These are phyloP conservation scores for Leucoraja erinaceus DNA, from an alignment of 2,113 vertebrate species.

Conservation along the genomic window DNA sequence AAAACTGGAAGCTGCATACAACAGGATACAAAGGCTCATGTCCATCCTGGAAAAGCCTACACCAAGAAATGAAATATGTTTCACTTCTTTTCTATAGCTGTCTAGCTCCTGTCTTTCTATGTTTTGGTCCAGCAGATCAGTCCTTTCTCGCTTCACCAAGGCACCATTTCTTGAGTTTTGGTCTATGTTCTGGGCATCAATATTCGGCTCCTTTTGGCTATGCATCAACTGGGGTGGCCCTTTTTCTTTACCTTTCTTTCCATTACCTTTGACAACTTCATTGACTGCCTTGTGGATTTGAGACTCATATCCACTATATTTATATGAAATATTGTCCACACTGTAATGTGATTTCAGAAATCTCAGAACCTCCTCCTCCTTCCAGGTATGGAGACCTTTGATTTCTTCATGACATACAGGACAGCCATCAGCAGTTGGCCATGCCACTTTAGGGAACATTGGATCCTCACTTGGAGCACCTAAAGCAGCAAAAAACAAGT, in stretches of 20 bases:
- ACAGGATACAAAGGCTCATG: slow-evolving; percentile 88
- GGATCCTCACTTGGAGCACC: slow-evolving; percentile 84
- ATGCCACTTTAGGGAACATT: slow-evolving; percentile 76
- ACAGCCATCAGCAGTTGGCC: slow-evolving; percentile 82
- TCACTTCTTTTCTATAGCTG: slow-evolving; percentile 40
- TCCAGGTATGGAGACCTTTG: slow-evolving; percentile 74
- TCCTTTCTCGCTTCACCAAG: not conserved
- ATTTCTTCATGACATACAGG: slow-evolving; percentile 75
- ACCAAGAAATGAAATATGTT: slow-evolving; percentile 61
- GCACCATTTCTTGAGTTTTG: not conserved
- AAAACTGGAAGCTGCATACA: slow-evolving; percentile 76
- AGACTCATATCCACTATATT: slow-evolving; percentile 48
- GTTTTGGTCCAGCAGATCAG: not conserved
- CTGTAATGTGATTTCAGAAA: slow-evolving; percentile 76
- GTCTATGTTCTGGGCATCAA: not conserved
- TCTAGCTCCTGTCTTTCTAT: not conserved
- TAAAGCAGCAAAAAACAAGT: slow-evolving; percentile 42
- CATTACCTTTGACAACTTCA: not conserved
- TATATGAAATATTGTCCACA: slow-evolving; percentile 59
- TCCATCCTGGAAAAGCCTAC: slow-evolving; percentile 83
- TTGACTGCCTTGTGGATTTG: not conserved
- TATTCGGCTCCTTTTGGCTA: not conserved
- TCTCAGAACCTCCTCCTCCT: slow-evolving; percentile 62
- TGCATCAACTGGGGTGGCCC: not conserved
- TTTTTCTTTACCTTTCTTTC: not conserved